phyloP scores from a whole-genome alignment of 2,113 vertebrate genomes.

The Turdus rufiventris region DNA sequence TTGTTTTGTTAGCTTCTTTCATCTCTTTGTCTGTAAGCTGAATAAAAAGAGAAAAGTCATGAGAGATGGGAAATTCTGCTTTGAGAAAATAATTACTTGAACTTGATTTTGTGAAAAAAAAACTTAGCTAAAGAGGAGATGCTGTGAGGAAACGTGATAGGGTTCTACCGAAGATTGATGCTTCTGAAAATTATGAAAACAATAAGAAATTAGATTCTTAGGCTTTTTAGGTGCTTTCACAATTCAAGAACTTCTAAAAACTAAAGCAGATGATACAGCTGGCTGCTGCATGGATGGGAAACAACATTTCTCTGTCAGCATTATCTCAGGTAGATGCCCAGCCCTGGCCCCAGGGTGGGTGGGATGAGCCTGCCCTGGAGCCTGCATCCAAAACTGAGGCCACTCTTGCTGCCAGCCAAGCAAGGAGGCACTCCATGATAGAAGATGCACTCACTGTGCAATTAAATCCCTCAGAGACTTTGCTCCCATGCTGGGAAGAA shows the following conservation, averaged over 20 bases:
- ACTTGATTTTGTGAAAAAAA: not conserved
- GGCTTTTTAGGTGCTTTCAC: not conserved
- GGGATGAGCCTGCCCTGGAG: fast-evolving
- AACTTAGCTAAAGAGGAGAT: not conserved
- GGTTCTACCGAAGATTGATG: not conserved
- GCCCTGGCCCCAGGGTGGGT: fast-evolving
- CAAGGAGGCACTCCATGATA: fast-evolving
- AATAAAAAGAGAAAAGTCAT: not conserved
- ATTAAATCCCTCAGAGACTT: not conserved
- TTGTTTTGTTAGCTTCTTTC: not conserved
- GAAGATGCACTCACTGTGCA: not conserved
- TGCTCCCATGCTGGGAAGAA: not conserved
- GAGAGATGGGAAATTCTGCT: not conserved
- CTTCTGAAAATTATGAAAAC: not conserved
- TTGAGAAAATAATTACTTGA: not conserved
- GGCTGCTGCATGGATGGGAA: not conserved
- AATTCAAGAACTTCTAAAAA: not conserved
- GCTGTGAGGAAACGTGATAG: not conserved
- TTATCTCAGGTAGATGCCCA: not conserved
- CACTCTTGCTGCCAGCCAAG: not conserved
- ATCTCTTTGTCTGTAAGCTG: not conserved
- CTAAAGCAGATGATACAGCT: not conserved
- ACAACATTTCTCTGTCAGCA: not conserved
- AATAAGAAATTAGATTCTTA: not conserved
- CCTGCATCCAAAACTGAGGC: too few relatives aligned